Evolutionary conservation across 1,140 invertebrate genomes (phyloP), one percentile per base, ranked within the genome.

Genomic region (Papilio dardanus): DNA sequence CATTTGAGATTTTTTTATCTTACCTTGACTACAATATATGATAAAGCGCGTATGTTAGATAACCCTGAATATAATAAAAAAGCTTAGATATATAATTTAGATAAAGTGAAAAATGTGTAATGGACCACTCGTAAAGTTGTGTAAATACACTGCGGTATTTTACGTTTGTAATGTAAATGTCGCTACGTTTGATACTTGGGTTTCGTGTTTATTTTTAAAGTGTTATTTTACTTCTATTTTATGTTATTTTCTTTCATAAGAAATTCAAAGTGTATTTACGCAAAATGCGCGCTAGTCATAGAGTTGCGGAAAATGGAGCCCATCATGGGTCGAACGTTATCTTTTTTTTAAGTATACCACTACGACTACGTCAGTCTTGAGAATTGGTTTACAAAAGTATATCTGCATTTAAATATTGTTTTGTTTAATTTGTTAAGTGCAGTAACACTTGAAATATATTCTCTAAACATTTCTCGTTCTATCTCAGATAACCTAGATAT

Each of bases 61-160:
- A 54, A 54, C 7, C 24, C 50, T 54, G 50, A 8, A 62, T 28
- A 62, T 28, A 30, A 62, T 28, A 62, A 62, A 62, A n/a, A 62
- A 24, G 54, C 12, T 62, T 28, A 62, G 54, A 62, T 62, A 62
- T 62, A 62, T 28, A 28, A 62, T 62, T 62, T 28, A 62, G 54
- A 62, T 62, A 62, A 28, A 62, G 54, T 62, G 54, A 62, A 62
- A 62, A 62, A 62, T 62, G 54, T 58, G n/a, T 24, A 62, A 62
- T 16, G 50, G 50, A 28, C 54, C 54, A 16, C 19, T 54, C 50
- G 50, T 62, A 62, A 62, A 62, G 54, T 30, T 62, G 12, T 28
- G 21, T 28, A 28, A 28, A 28, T 21, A 28, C 24, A 28, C 14
- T 62, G 10, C 10, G 7, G 24, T 28, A 62, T 28, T 62, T 21